Evolutionary conservation across 2,797 vertebrate genomes (phyloP).

Genomic region (Decapterus maruadsi): DNA sequence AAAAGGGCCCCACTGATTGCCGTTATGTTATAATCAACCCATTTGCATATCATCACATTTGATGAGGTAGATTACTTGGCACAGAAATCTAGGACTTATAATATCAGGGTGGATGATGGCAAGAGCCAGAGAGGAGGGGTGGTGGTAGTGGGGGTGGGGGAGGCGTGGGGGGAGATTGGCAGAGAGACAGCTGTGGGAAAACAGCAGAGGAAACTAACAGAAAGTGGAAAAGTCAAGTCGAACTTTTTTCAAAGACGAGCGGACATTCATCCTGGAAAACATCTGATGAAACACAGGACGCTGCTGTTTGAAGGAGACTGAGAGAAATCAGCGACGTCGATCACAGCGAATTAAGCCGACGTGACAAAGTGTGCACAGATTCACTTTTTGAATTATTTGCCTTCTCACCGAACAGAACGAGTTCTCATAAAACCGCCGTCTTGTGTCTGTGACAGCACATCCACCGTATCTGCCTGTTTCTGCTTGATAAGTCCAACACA

Average conservation of each 20-base stretch:
- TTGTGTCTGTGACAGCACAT: neutral
- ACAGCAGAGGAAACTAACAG: constrained; percentile 1
- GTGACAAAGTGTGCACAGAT: constrained; percentile 1
- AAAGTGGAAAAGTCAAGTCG: constrained; percentile 27
- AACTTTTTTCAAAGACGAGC: constrained; percentile 49
- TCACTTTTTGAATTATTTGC: constrained; percentile 1
- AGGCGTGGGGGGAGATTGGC: constrained; percentile 22
- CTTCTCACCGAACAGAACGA: neutral
- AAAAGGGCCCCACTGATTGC: constrained; percentile 57
- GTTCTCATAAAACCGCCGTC: neutral
- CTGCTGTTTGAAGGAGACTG: neutral
- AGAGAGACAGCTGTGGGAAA: constrained; percentile 40
- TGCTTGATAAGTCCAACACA: neutral
- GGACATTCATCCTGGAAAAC: constrained; percentile 9
- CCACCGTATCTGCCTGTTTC: neutral
- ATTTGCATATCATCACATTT: constrained; percentile 63
- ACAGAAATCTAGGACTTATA: constrained; percentile 32
- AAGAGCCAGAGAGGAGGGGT: constrained; percentile 15
- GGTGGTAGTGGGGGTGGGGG: too few species aligned
- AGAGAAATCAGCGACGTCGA: constrained; percentile 4
- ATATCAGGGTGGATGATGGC: constrained; percentile 31
- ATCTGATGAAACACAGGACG: constrained; percentile 8
- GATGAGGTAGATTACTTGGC: constrained; percentile 64
- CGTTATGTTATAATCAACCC: constrained; percentile 55
- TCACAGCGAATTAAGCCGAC: constrained; percentile 13